Evolutionary conservation across 2,888 invertebrate species (phyloP).

Genomic region (Amphipoea lucens): DNA sequence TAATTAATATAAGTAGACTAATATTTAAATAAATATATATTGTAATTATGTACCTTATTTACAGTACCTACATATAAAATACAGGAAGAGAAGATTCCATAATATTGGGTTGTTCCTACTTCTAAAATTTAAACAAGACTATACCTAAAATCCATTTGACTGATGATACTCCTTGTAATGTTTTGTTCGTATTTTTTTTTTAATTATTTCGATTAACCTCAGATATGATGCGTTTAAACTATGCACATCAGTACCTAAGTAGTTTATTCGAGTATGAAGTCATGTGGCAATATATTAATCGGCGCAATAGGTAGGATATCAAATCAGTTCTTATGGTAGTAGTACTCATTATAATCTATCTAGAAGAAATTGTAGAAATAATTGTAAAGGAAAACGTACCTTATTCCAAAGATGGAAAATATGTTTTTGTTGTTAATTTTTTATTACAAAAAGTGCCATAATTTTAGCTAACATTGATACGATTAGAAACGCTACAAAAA

Average conservation of each 20-base stretch:
- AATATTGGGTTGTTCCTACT: constrained; percentile 56
- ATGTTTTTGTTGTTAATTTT: constrained; percentile 13
- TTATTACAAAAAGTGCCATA: constrained; percentile 33
- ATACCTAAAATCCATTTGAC: constrained; percentile 75
- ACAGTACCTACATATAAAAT: constrained; percentile 27
- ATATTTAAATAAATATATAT: constrained; percentile 23
- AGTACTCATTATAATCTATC: constrained; percentile 27
- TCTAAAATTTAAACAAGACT: constrained; percentile 18
- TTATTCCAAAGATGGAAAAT: constrained; percentile 3
- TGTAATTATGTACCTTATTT: constrained; percentile 20
- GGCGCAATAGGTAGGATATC: constrained; percentile 48
- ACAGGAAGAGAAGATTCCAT: constrained; percentile 59
- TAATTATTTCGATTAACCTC: background rate
- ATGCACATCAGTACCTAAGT: background rate
- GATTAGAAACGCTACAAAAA: constrained; percentile 1
- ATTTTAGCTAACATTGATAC: background rate
- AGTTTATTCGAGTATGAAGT: constrained; percentile 10
- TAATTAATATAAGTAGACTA: constrained; percentile 35
- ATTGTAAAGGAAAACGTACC: constrained; percentile 17
- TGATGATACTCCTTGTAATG: constrained; percentile 59
- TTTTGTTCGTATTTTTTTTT: background rate
- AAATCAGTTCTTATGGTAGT: constrained; percentile 52
- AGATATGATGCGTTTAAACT: background rate
- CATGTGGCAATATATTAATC: constrained; percentile 29
- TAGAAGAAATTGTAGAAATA: constrained; percentile 34